These are phyloP conservation scores for Mormyrus lacerda DNA, from an alignment of 2,113 vertebrate species.

Conservation along the genomic window DNA sequence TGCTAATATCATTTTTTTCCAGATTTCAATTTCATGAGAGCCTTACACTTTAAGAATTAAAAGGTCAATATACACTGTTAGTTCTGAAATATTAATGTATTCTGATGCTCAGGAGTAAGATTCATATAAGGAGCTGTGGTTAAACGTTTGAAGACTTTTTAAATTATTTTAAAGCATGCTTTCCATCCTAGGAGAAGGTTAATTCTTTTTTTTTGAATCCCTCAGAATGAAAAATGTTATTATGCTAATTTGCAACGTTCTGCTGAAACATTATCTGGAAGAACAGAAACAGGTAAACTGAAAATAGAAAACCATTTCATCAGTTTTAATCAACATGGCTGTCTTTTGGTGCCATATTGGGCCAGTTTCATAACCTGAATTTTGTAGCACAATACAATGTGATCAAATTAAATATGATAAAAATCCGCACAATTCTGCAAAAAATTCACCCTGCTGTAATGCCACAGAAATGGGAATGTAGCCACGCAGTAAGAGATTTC, in stretches of 20 bases:
- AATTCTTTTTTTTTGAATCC: background rate
- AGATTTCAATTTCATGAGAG: background rate
- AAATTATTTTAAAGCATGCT: background rate
- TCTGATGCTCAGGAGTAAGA: background rate
- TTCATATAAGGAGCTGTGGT: background rate
- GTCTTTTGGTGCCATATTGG: background rate
- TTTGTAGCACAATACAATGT: background rate
- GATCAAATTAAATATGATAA: background rate
- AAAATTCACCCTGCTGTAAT: background rate
- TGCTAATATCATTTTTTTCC: background rate
- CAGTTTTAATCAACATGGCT: background rate
- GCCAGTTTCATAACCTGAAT: background rate
- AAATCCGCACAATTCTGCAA: background rate
- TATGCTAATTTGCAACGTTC: constrained; percentile 4
- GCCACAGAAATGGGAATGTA: constrained; percentile 28
- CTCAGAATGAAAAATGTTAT: background rate
- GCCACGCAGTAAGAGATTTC: background rate
- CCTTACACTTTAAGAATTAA: background rate
- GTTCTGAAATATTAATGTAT: background rate
- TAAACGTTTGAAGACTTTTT: background rate
- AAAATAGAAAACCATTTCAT: constrained; percentile 3
- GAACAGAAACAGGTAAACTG: background rate
- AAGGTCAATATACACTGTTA: background rate
- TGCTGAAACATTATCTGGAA: background rate
- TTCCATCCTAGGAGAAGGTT: background rate